These are phyloP conservation scores for Meiosimyza platycephala DNA, from an alignment of 2,888 invertebrate genomes.

Conservation along the genomic window DNA sequence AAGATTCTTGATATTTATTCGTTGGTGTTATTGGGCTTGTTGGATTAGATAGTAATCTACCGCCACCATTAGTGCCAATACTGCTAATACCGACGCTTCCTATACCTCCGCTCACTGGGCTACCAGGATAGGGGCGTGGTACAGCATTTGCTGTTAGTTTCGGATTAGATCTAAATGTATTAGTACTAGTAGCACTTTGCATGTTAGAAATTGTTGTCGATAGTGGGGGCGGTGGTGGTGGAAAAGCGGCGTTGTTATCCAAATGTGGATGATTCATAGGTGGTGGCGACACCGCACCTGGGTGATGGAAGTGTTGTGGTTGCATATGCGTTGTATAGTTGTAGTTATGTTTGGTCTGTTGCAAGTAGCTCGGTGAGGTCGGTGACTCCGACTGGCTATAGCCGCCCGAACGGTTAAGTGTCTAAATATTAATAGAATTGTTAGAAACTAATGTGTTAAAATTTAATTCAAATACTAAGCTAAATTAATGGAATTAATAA, in stretches of 20 bases:
- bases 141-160: conserved; percentile 67
- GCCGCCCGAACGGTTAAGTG: conserved; percentile 61
- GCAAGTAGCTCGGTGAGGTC: conserved; percentile 62
- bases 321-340: conserved; percentile 55
- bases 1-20: conserved; percentile 60
- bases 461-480: no score
- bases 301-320: conserved; percentile 65
- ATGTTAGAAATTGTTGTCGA: conserved; percentile 64
- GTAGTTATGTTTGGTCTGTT: conserved; percentile 56
- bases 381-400: conserved; percentile 57
- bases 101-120: conserved; percentile 50
- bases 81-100: conserved; percentile 21
- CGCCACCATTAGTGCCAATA: conserved; percentile 49
- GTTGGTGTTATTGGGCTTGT: conserved; percentile 56
- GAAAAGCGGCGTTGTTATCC: conserved; percentile 58
- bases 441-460: no score
- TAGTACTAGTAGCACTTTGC: conserved; percentile 58
- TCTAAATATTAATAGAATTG: conserved; percentile 49
- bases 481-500: no score
- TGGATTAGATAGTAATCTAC: conserved; percentile 42
- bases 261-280: conserved; percentile 55
- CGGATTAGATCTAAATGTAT: conserved; percentile 65
- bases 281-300: conserved; percentile 65
- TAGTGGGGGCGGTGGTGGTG: conserved; percentile 65
- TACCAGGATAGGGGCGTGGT: conserved; percentile 66